Evolutionary conservation across 23 tunicate species (phyloP).

Genomic region (Trididemnum nubilum): DNA sequence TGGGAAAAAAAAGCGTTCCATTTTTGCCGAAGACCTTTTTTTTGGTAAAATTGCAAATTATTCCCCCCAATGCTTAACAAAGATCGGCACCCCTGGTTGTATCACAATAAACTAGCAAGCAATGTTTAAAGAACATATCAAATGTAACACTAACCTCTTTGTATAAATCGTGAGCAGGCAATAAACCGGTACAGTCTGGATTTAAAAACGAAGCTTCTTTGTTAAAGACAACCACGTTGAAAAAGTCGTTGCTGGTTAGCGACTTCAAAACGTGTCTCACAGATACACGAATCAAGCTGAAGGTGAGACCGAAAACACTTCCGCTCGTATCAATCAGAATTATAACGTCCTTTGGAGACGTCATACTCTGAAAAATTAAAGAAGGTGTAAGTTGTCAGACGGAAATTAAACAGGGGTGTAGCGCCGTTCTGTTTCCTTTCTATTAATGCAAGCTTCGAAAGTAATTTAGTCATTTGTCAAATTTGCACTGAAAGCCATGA

Average conservation of each 20-base stretch:
- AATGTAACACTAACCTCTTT: slow-evolving; percentile 93
- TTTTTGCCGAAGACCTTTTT: too few species aligned
- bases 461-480: too few species aligned
- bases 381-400: not conserved
- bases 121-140: too few species aligned
- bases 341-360: slow-evolving; percentile 79
- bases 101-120: too few species aligned
- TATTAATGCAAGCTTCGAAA: too few species aligned
- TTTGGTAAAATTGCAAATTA: too few species aligned
- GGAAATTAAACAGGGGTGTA: too few species aligned
- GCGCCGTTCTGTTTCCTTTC: too few species aligned
- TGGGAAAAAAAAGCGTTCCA: too few species aligned
- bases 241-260: slow-evolving; percentile 63
- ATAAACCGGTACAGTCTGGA: slow-evolving; percentile 47
- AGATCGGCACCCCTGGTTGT: too few species aligned
- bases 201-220: slow-evolving; percentile 44
- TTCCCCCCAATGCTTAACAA: too few species aligned
- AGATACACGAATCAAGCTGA: slow-evolving; percentile 39
- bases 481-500: too few species aligned
- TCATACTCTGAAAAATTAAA: slow-evolving; percentile 47
- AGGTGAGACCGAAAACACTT: slow-evolving; percentile 67
- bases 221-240: slow-evolving; percentile 75
- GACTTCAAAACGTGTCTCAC: slow-evolving; percentile 64
- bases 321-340: slow-evolving; percentile 82
- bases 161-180: slow-evolving; percentile 56